A percentile compares a stretch with the other conserved stretches of the same genome.
phyloP scores from a whole-genome alignment of 2,113 vertebrate genomes.

The Pterophyllum scalare region DNA sequence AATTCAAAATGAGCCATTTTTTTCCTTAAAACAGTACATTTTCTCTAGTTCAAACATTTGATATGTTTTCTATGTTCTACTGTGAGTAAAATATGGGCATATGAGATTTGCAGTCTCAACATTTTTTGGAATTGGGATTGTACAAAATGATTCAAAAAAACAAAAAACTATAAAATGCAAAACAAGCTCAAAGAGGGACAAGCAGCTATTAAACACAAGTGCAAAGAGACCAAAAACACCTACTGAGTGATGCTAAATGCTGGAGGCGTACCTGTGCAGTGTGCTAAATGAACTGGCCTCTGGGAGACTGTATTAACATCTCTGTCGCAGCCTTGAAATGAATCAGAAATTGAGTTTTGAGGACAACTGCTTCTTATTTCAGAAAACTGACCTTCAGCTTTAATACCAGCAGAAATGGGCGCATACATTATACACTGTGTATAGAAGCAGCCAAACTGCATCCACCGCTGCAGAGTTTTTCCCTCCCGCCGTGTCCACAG shows the following conservation, averaged over 20 bases:
- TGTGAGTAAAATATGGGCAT: neutral
- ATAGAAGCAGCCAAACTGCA: constrained; percentile 2
- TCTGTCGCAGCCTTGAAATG: constrained; percentile 44
- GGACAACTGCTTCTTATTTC: constrained; percentile 46
- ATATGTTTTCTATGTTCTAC: fast-evolving
- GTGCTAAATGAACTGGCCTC: constrained; percentile 15
- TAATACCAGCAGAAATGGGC: constrained; percentile 37
- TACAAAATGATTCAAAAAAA: neutral
- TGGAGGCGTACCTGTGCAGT: neutral
- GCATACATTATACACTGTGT: constrained; percentile 46
- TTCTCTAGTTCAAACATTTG: neutral
- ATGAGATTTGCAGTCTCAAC: neutral
- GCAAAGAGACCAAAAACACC: neutral
- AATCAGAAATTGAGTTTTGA: constrained; percentile 67
- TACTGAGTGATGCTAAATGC: neutral
- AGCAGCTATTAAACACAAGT: neutral
- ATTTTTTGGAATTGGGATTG: too few relatives aligned
- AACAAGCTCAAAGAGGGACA: neutral
- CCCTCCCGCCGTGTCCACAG: constrained; percentile 6
- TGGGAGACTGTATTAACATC: constrained; percentile 29
- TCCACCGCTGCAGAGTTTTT: constrained; percentile 6
- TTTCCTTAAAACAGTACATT: too few relatives aligned
- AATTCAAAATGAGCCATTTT: fast-evolving
- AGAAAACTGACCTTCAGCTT: constrained; percentile 64
- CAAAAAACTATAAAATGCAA: neutral